phyloP scores from a whole-genome alignment of 2,797 vertebrate species.

The Pelobates cultripes region DNA sequence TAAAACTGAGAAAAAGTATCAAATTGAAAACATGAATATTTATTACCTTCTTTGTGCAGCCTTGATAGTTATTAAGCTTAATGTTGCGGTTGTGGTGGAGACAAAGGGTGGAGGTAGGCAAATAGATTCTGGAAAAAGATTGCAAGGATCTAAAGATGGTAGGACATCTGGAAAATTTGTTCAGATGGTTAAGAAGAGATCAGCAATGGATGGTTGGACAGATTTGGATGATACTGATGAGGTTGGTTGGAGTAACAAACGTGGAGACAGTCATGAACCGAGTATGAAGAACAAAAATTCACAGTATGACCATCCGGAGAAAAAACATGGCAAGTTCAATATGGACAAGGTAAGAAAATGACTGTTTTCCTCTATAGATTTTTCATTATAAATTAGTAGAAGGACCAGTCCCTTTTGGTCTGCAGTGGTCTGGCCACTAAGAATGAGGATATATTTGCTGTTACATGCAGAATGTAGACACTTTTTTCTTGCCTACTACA shows the following conservation, averaged over 20 bases:
- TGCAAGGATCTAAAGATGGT: not conserved
- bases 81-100: not conserved
- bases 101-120: not conserved
- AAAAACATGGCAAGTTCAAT: conserved; percentile 61
- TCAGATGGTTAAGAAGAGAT: accelerated
- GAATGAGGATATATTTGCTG: too few relatives aligned
- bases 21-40: conserved; percentile 50
- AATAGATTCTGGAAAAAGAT: not conserved
- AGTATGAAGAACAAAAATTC: conserved; percentile 56
- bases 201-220: accelerated
- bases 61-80: conserved; percentile 24
- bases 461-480: too few relatives aligned
- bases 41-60: accelerated
- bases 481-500: too few relatives aligned
- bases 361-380: not conserved
- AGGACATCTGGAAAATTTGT: not conserved
- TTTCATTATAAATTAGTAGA: too few relatives aligned
- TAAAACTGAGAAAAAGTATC: not conserved
- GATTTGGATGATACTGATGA: not conserved
- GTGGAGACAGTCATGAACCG: not conserved
- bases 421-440: too few relatives aligned
- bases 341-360: conserved; percentile 61
- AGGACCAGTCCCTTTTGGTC: too few relatives aligned
- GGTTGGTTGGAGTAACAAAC: not conserved
- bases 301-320: conserved; percentile 7